Conservation (phyloP, 2,888 invertebrate genomes). For the Proisotoma minuta region DNA sequence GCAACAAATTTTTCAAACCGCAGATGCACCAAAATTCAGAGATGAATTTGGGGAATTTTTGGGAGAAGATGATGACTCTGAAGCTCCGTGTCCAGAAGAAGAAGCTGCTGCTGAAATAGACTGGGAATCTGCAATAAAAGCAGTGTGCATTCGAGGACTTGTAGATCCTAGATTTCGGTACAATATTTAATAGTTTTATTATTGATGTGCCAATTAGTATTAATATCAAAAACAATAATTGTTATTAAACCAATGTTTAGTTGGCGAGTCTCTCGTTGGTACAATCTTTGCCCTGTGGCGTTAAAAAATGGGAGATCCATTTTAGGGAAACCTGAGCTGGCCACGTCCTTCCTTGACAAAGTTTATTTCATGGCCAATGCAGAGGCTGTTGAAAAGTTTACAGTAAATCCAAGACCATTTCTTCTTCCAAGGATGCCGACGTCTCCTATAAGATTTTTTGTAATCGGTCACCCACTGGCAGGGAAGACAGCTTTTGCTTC, state of each 20-base stretch:
- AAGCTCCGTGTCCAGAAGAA: constrained; percentile 24
- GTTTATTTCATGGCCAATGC: constrained; percentile 59
- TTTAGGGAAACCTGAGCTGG: constrained; percentile 56
- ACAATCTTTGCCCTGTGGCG: constrained; percentile 61
- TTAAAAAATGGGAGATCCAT: constrained; percentile 56
- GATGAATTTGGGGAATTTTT: constrained; percentile 16
- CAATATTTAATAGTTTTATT: too few species aligned
- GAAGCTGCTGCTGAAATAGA: constrained; percentile 23
- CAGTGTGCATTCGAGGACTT: constrained; percentile 26
- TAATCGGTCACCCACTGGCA: constrained; percentile 59
- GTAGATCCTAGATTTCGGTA: constrained; percentile 39
- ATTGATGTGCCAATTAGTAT: too few species aligned
- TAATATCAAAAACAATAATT: too few species aligned
- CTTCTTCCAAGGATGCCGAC: constrained; percentile 58
- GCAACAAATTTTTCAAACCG: constrained; percentile 26
- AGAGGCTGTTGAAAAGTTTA: constrained; percentile 56
- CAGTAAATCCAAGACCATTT: constrained; percentile 61
- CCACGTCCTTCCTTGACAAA: constrained; percentile 60
- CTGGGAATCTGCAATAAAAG: constrained; percentile 32
- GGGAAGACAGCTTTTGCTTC: constrained; percentile 60
- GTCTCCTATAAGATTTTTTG: constrained; percentile 59
- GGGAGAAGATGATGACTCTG: constrained; percentile 3
- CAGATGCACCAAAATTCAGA: constrained; percentile 2
- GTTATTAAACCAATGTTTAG: too few species aligned
- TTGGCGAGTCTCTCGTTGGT: constrained; percentile 59